Evolutionary conservation across 2,797 vertebrate species (phyloP).

Genomic region (Lacerta bilineata): DNA sequence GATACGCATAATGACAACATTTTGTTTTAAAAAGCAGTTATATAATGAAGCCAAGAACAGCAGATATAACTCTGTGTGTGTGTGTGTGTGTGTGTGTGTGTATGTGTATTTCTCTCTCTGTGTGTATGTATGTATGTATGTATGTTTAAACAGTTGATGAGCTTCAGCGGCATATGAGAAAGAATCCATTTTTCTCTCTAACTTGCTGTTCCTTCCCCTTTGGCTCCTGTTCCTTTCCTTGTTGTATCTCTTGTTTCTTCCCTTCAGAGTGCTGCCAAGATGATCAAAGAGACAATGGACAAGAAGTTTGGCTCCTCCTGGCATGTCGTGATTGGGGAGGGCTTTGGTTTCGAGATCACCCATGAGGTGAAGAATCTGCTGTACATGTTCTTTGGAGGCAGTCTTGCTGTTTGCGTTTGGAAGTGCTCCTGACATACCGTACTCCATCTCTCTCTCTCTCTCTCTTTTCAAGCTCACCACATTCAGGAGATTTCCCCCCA

Average conservation of each 20-base stretch:
- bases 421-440: constrained; percentile 89
- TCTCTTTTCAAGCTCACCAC: neutral
- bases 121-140: no score
- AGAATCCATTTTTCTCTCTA: constrained; percentile 23
- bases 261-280: constrained; percentile 89
- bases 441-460: neutral
- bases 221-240: constrained; percentile 26
- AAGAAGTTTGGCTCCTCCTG: constrained; percentile 98
- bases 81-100: no score
- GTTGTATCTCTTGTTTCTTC: neutral
- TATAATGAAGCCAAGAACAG: neutral
- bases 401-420: constrained; percentile 96
- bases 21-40: neutral
- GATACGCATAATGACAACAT: neutral
- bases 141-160: neutral
- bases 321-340: constrained; percentile 98
- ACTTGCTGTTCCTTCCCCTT: constrained; percentile 27
- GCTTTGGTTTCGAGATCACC: constrained; percentile 97
- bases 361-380: constrained; percentile 97
- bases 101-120: no score
- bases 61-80: neutral
- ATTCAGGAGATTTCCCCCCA: constrained; percentile 45
- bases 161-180: neutral
- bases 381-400: constrained; percentile 98
- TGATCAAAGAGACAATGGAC: constrained; percentile 99